Base-by-base conservation (phyloP, 1,140 invertebrate species). In the Potamilus streckersoni region DNA sequence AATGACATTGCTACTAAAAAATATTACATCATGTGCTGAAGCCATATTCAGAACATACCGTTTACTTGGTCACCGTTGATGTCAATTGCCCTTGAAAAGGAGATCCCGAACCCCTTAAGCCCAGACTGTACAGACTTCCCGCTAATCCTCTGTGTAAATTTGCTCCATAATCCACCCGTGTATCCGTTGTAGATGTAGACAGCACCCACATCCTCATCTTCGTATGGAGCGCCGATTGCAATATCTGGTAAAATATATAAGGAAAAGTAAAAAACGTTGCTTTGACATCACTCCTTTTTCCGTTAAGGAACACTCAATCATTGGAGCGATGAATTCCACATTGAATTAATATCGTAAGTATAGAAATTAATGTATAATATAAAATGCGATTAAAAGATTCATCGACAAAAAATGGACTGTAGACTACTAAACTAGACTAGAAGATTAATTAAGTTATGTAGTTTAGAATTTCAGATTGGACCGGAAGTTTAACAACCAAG, bases 181-280 rank as follows among this genome's bases (percentile, higher is more conserved):
- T 94, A 94, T 1, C 97, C 97, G 80, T 96, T 95, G 87, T 94
- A 98, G 74, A 99, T 95, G 89, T 97, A 99, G 15, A 99, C 95
- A 0, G 96, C 95, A 14, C 97, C 97, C 17, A 92, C 91, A 17
- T 93, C 94, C 63, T 94, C 92, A n/a, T 92, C 97, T 80, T 94
- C 97, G 82, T 98, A 99, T 0, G 97, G 97, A 2, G 97, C 97
- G 23, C 97, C 97, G 55, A 99, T 95, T 13, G 95, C 96, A 81
- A 99, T 94, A 91, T 99, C 97, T 95, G 67, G 6, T 61, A 74
- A 63, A 61, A 27, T 66, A 55, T 71, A 58, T 64, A 65, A 17
- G 38, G 5, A 16, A 27, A 20, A n/a, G 13, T 13, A n/a, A 23
- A 2, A 0, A 23, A 61, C 60, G 17, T 61, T n/a, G 4, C 13